Percentiles rank a stretch among this genome's conserved stretches.
Conservation (phyloP, 2,113 vertebrate species). For the Gila orcuttii region DNA sequence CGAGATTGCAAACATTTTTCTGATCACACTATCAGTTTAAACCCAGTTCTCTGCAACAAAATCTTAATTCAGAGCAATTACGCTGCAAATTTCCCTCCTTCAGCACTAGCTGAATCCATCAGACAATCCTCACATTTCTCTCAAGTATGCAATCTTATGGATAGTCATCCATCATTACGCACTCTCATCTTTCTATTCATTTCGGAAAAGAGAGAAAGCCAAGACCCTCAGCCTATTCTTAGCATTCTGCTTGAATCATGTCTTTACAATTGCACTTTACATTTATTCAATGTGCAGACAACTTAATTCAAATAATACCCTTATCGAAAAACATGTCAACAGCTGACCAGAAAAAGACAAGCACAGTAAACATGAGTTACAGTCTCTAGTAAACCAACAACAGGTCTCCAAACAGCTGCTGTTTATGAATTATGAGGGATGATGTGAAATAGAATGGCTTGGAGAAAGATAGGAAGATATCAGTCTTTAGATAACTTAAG, state of each 20-base stretch:
- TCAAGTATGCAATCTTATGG: neutral
- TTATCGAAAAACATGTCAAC: slow-evolving; percentile 55
- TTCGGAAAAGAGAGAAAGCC: neutral
- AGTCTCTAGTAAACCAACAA: neutral
- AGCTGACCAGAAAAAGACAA: slow-evolving; percentile 58
- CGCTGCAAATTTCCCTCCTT: neutral
- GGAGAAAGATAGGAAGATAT: slow-evolving; percentile 20
- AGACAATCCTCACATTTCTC: slow-evolving; percentile 20
- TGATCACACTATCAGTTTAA: slow-evolving; percentile 10
- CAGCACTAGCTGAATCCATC: neutral
- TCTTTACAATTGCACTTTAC: neutral
- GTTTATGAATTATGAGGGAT: neutral
- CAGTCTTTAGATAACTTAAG: slow-evolving; percentile 10
- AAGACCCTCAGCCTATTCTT: neutral
- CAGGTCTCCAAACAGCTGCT: slow-evolving; percentile 4
- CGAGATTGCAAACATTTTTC: slow-evolving; percentile 3
- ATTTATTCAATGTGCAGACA: neutral
- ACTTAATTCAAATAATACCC: slow-evolving; percentile 13
- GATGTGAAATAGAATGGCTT: slow-evolving; percentile 1
- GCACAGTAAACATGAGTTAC: neutral
- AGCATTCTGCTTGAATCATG: neutral
- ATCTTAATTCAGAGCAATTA: slow-evolving; percentile 23
- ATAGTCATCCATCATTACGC: slow-evolving; percentile 43
- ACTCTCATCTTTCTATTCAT: slow-evolving; percentile 19
- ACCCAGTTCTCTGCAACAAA: neutral